Conservation (phyloP, 1,140 invertebrate species). For the Oreohelix idahoensis region DNA sequence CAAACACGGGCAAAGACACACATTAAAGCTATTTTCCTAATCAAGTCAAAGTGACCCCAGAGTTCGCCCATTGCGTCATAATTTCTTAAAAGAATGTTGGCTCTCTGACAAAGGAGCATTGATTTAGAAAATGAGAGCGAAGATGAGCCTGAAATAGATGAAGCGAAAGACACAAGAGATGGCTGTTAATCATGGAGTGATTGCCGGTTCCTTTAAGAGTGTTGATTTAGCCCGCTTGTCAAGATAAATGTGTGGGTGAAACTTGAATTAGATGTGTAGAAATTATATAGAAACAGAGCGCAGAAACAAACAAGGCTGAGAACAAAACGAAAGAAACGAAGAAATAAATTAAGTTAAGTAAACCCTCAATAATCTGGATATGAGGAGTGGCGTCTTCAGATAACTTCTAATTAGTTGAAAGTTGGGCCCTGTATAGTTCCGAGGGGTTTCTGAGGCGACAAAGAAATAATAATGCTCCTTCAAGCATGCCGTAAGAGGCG, state of each 20-base stretch:
- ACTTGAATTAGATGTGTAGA: background rate
- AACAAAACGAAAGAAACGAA: background rate
- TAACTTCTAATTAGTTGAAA: no score
- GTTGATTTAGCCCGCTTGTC: background rate
- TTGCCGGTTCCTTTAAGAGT: background rate
- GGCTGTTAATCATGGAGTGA: background rate
- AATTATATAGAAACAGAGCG: background rate
- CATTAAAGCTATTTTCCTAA: background rate
- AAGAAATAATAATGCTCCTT: no score
- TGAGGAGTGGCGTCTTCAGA: no score
- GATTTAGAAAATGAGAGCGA: background rate
- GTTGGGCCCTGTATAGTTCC: no score
- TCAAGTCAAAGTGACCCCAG: background rate
- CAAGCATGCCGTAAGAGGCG: no score
- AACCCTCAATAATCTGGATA: no score
- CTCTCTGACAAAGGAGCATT: constrained; percentile 2
- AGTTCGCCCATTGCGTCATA: background rate
- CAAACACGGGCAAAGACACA: background rate
- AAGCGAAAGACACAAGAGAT: background rate
- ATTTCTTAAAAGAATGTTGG: background rate
- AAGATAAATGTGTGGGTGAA: background rate
- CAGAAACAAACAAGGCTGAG: background rate
- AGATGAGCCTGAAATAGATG: background rate
- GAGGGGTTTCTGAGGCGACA: no score
- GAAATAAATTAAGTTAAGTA: no score